A percentile compares a stretch with the other conserved stretches of the same genome.
phyloP scores from a whole-genome alignment of 1,140 invertebrate genomes.

The Araneus ventricosus region DNA sequence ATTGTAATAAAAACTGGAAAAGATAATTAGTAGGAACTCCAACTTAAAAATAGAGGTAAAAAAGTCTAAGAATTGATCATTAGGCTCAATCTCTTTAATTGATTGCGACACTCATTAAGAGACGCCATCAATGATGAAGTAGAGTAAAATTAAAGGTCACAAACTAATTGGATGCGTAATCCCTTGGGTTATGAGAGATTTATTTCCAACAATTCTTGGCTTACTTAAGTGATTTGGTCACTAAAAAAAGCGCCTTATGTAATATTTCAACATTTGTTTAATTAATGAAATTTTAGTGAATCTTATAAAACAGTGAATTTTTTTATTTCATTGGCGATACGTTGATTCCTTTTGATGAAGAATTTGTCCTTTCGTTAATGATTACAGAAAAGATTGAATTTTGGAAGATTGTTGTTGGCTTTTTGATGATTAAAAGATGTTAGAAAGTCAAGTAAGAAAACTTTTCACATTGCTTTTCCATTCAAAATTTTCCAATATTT shows the following conservation, averaged over 20 bases:
- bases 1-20: not conserved
- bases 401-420: too few species aligned
- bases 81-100: not conserved
- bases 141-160: not conserved
- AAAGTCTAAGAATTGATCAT: not conserved
- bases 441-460: too few species aligned
- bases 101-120: not conserved
- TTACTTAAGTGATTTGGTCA: not conserved
- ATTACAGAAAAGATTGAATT: too few species aligned
- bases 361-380: too few species aligned
- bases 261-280: too few species aligned
- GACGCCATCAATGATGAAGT: not conserved
- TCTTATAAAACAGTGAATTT: not conserved
- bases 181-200: not conserved
- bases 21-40: not conserved
- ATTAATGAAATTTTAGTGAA: not conserved
- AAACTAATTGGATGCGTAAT: conserved; percentile 7
- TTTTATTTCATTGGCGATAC: not conserved
- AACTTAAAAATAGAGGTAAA: not conserved
- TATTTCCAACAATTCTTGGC: not conserved
- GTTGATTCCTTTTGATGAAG: too few species aligned
- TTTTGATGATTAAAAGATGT: too few species aligned
- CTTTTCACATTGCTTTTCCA: too few species aligned
- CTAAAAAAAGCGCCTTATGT: too few species aligned
- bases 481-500: too few species aligned